Conservation (phyloP, 2,113 vertebrate genomes). For the Datnioides undecimradiatus region DNA sequence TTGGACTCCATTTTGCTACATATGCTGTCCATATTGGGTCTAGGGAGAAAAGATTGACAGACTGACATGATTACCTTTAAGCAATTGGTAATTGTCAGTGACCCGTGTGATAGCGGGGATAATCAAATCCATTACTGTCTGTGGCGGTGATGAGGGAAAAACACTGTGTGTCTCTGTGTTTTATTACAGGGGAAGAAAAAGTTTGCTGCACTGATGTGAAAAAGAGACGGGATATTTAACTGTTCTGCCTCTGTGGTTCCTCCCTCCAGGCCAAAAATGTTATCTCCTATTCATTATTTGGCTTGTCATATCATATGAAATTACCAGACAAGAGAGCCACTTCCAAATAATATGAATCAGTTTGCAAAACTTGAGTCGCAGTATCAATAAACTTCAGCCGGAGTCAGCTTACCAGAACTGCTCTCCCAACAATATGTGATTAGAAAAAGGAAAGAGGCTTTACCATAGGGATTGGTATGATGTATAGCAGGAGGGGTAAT, state of each 20-base stretch:
- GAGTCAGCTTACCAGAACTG: conserved; percentile 1
- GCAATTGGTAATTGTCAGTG: conserved; percentile 38
- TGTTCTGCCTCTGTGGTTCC: conserved; percentile 21
- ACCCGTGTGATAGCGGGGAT: conserved; percentile 16
- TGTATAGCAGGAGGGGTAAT: conserved; percentile 24
- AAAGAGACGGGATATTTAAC: conserved; percentile 29
- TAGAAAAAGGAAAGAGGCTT: conserved; percentile 13
- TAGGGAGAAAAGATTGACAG: conserved; percentile 8
- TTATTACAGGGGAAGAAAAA: conserved; percentile 5
- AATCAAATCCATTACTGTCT: conserved; percentile 38
- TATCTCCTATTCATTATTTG: conserved; percentile 50
- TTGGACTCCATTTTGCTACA: background rate
- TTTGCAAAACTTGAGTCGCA: conserved; percentile 26
- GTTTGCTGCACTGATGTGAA: conserved; percentile 19
- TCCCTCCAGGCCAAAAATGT: conserved; percentile 26
- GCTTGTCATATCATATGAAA: conserved; percentile 41
- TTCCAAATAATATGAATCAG: conserved; percentile 47
- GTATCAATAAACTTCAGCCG: conserved; percentile 47
- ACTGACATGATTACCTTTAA: conserved; percentile 19
- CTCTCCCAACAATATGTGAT: conserved; percentile 36
- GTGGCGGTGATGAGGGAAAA: conserved; percentile 32
- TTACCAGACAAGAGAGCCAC: conserved; percentile 30
- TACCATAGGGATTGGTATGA: conserved; percentile 7
- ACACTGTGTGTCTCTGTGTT: conserved; percentile 5
- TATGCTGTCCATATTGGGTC: background rate